Conservation (phyloP, 1,140 invertebrate genomes). For the Heliconius eleuchia region DNA sequence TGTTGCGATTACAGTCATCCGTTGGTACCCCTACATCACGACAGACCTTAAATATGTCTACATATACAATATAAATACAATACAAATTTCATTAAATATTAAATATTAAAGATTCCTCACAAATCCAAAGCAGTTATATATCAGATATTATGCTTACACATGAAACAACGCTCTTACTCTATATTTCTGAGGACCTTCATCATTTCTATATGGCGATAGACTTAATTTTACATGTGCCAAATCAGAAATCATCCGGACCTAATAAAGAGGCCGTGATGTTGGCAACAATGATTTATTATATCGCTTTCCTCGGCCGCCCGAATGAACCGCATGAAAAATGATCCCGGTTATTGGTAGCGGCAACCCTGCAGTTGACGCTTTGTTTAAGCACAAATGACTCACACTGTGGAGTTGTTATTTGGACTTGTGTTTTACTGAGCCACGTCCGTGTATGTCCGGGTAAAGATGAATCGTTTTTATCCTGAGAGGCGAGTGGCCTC, state of each 20-base stretch:
- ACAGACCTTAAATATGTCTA: neutral
- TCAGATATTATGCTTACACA: no score
- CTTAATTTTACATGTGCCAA: slow-evolving; percentile 66
- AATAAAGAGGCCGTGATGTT: slow-evolving; percentile 78
- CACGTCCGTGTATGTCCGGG: slow-evolving; percentile 21
- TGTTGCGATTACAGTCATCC: no score
- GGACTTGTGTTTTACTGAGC: slow-evolving; percentile 68
- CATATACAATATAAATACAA: no score
- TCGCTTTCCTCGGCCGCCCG: slow-evolving; percentile 76
- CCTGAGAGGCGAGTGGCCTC: neutral
- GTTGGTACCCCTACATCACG: no score
- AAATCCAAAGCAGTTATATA: no score
- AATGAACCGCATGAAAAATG: slow-evolving; percentile 80
- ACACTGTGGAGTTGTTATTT: slow-evolving; percentile 74
- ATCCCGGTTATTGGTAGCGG: slow-evolving; percentile 76
- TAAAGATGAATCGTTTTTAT: neutral
- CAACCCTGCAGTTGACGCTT: slow-evolving; percentile 78
- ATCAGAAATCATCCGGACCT: slow-evolving; percentile 64
- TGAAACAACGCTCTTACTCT: no score
- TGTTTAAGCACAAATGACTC: slow-evolving; percentile 80
- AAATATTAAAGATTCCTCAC: no score
- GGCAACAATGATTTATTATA: slow-evolving; percentile 80
- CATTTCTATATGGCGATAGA: neutral
- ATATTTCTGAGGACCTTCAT: no score
- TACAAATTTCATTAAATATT: no score